Conservation (phyloP, 2,113 vertebrate species). For the Scomber scombrus region DNA sequence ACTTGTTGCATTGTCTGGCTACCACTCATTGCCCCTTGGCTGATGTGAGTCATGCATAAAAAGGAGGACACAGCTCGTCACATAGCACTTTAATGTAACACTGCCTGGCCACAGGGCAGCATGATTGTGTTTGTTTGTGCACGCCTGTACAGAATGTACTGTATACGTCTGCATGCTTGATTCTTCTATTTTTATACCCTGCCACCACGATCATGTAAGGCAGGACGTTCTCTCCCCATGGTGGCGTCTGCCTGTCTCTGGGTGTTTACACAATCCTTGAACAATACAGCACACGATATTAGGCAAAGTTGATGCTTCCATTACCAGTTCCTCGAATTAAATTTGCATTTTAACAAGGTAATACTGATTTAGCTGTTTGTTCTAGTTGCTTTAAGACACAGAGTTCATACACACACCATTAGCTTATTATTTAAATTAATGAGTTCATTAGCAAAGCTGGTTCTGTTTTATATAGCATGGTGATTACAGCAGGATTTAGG, state of each 20-base stretch:
- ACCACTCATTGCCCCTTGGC: constrained; percentile 22
- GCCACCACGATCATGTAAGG: not conserved
- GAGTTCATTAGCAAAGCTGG: constrained; percentile 31
- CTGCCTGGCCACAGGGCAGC: constrained; percentile 16
- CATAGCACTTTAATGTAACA: constrained; percentile 39
- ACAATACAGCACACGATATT: not conserved
- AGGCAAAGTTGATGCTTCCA: not conserved
- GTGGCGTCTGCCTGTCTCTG: not conserved
- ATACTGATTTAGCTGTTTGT: not conserved
- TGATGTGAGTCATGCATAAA: constrained; percentile 33
- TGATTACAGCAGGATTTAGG: constrained; percentile 18
- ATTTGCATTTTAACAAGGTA: constrained; percentile 1
- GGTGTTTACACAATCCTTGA: not conserved
- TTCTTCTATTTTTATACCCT: not conserved
- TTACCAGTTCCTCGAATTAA: not conserved
- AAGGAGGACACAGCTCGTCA: constrained; percentile 25
- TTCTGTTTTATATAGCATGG: constrained; percentile 26
- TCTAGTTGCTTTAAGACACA: constrained; percentile 8
- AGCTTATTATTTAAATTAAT: constrained; percentile 47
- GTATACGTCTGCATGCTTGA: not conserved
- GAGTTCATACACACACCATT: constrained; percentile 16
- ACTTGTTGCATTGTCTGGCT: constrained; percentile 15
- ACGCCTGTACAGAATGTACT: not conserved
- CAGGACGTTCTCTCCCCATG: not conserved
- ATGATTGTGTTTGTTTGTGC: constrained; percentile 11